Conservation (phyloP, 2,113 vertebrate genomes). For the Alexandromys fortis region DNA sequence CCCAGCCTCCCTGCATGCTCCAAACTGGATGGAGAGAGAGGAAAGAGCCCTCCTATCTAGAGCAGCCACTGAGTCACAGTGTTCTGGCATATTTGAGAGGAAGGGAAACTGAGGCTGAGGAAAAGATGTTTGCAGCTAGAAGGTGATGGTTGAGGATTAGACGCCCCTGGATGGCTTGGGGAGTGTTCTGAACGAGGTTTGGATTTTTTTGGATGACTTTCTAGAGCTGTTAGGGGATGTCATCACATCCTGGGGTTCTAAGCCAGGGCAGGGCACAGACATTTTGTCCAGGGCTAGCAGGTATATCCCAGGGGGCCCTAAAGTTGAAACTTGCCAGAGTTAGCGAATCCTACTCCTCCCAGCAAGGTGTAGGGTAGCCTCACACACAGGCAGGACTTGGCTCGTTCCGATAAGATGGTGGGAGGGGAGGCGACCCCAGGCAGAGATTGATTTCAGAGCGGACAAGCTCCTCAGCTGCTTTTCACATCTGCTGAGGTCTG, state of each 20-base stretch:
- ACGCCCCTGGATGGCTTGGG: not conserved
- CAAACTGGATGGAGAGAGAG: not conserved
- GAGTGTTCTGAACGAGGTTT: not conserved
- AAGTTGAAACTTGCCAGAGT: not conserved
- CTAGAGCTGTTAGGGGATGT: not conserved
- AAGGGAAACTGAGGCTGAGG: not conserved
- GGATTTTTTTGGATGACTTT: constrained; percentile 27
- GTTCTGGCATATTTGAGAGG: not conserved
- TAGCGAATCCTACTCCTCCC: not conserved
- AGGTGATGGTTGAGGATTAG: not conserved
- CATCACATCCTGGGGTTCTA: not conserved
- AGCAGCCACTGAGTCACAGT: not conserved
- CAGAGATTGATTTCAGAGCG: not conserved
- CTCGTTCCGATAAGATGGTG: not conserved
- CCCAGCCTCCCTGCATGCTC: constrained; percentile 56
- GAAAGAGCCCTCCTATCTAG: not conserved
- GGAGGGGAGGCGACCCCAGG: not conserved
- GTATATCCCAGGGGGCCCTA: not conserved
- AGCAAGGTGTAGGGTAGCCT: not conserved
- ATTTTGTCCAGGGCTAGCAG: not conserved
- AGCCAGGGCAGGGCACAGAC: not conserved
- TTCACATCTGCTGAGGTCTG: constrained; percentile 53
- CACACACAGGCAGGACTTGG: not conserved
- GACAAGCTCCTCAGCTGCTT: not conserved
- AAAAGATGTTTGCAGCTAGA: not conserved